phyloP scores from a whole-genome alignment of 2,113 vertebrate species.

The Puntigrus tetrazona region DNA sequence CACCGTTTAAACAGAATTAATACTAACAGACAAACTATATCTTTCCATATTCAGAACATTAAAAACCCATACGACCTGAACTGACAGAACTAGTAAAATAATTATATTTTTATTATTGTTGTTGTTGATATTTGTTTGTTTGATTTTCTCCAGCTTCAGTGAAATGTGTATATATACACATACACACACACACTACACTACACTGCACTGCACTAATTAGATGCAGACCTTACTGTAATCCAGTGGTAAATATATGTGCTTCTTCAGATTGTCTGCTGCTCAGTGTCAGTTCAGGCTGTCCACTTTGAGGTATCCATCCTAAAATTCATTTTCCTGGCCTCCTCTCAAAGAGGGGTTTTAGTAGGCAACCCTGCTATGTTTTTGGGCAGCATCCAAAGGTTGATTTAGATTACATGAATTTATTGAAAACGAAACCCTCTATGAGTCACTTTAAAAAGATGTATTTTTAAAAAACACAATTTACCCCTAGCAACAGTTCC shows the following conservation, averaged over 20 bases:
- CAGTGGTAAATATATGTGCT: not conserved
- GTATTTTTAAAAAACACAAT: conserved; percentile 48
- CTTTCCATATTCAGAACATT: no score
- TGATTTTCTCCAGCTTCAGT: no score
- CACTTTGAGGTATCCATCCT: not conserved
- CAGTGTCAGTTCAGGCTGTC: conserved; percentile 5
- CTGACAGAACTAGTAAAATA: not conserved
- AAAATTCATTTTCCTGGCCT: conserved; percentile 31
- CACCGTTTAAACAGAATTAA: no score
- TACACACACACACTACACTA: no score
- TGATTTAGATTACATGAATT: conserved; percentile 39
- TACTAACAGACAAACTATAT: no score
- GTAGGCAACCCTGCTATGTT: conserved; percentile 7
- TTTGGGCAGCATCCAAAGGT: conserved; percentile 22
- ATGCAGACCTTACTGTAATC: conserved; percentile 5
- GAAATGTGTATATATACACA: no score
- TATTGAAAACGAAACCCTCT: conserved; percentile 36
- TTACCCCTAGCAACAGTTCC: conserved; percentile 46
- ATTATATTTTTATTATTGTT: no score
- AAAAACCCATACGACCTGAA: not conserved
- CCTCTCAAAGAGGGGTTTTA: not conserved
- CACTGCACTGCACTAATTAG: no score
- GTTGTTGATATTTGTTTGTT: no score
- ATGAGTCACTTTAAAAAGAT: conserved; percentile 38
- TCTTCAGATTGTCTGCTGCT: conserved; percentile 7